Evolutionary conservation across 2,888 invertebrate species (phyloP).

Genomic region (Shargacucullia verbasci): DNA sequence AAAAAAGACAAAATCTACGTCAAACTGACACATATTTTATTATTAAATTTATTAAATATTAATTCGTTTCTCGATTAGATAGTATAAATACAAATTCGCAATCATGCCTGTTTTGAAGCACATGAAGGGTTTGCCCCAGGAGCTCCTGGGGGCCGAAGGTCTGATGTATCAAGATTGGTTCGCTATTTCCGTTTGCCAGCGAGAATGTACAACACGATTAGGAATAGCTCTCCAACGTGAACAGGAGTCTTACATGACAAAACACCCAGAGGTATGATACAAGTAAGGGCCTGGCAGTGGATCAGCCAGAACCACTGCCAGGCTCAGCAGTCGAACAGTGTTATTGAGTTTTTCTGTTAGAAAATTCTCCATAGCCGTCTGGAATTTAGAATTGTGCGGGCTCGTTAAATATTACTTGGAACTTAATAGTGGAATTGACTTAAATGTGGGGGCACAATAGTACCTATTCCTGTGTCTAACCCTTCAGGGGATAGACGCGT

Average conservation of each 20-base stretch:
- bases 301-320: too few relatives aligned
- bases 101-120: slow-evolving; percentile 69
- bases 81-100: neutral
- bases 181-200: slow-evolving; percentile 70
- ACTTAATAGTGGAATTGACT: too few relatives aligned
- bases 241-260: slow-evolving; percentile 75
- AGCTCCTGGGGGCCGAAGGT: slow-evolving; percentile 68
- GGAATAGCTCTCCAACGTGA: slow-evolving; percentile 75
- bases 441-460: too few relatives aligned
- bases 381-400: too few relatives aligned
- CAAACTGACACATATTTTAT: slow-evolving; percentile 10
- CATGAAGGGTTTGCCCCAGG: slow-evolving; percentile 67
- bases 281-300: too few relatives aligned
- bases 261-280: slow-evolving; percentile 76
- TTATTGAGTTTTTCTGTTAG: too few relatives aligned
- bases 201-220: slow-evolving; percentile 68
- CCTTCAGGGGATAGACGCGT: too few relatives aligned
- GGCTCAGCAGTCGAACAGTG: too few relatives aligned
- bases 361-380: too few relatives aligned
- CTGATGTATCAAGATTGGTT: slow-evolving; percentile 68
- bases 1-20: slow-evolving; percentile 23
- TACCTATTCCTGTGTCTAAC: too few relatives aligned
- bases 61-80: slow-evolving; percentile 1
- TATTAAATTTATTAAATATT: neutral
- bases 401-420: too few relatives aligned